phyloP scores from a whole-genome alignment of 2,888 invertebrate genomes.

The Thumatha senex region DNA sequence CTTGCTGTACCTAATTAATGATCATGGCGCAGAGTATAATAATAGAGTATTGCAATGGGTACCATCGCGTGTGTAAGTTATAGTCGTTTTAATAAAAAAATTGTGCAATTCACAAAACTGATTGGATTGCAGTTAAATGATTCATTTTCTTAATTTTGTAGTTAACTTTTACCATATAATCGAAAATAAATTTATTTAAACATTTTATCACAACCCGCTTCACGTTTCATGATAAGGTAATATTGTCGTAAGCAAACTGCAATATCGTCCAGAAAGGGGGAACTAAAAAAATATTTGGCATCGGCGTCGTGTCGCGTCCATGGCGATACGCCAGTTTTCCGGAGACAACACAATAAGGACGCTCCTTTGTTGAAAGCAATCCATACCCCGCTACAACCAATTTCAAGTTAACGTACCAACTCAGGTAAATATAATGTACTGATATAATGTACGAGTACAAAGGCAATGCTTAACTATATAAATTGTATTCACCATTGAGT shows the following conservation, averaged over 20 bases:
- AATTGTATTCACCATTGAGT: constrained; percentile 6
- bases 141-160: neutral
- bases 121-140: constrained; percentile 7
- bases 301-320: constrained; percentile 49
- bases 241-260: constrained; percentile 60
- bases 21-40: neutral
- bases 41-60: constrained; percentile 17
- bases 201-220: constrained; percentile 19
- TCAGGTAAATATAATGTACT: constrained; percentile 13
- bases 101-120: constrained; percentile 3
- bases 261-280: constrained; percentile 63
- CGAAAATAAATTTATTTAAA: constrained; percentile 5
- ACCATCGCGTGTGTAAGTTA: constrained; percentile 4
- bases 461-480: neutral
- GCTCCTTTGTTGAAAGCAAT: constrained; percentile 69
- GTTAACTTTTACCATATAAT: neutral
- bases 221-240: constrained; percentile 46
- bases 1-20: constrained; percentile 18
- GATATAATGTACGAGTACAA: constrained; percentile 6
- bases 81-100: neutral
- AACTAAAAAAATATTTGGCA: constrained; percentile 68
- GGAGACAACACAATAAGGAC: constrained; percentile 76
- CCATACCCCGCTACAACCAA: constrained; percentile 67
- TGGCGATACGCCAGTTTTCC: constrained; percentile 69
- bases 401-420: constrained; percentile 41